These are phyloP conservation scores for Bombycilla garrulus DNA, from an alignment of 2,113 vertebrate species.

Conservation along the genomic window DNA sequence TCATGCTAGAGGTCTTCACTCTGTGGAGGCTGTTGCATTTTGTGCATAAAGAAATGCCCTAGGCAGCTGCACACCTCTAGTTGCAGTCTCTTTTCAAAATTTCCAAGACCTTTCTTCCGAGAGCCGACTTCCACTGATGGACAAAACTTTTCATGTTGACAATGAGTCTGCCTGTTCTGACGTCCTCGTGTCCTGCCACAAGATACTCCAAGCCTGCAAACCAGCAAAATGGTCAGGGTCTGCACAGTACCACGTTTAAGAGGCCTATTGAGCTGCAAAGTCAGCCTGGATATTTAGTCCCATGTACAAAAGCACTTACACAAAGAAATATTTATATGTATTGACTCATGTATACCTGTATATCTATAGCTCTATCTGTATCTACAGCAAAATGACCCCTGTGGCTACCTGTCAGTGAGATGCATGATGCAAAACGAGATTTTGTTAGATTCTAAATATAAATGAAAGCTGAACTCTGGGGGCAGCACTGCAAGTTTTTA, in stretches of 20 bases:
- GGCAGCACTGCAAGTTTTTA: not conserved
- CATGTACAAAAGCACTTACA: not conserved
- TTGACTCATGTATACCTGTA: not conserved
- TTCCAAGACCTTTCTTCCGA: slow-evolving; percentile 88
- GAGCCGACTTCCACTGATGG: slow-evolving; percentile 88
- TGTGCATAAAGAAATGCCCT: slow-evolving; percentile 50
- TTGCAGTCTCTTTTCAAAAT: slow-evolving; percentile 89
- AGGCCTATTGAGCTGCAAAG: not conserved
- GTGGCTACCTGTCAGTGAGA: not conserved
- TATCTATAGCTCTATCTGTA: not conserved
- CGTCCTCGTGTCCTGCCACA: slow-evolving; percentile 90
- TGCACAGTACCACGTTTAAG: not conserved
- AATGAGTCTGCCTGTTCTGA: slow-evolving; percentile 82
- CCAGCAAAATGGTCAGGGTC: not conserved
- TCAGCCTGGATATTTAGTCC: not conserved
- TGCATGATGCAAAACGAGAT: not conserved
- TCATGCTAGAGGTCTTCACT: slow-evolving; percentile 60
- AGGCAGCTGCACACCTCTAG: slow-evolving; percentile 45
- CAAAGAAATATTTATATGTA: not conserved
- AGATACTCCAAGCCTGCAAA: slow-evolving; percentile 89
- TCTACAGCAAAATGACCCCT: not conserved
- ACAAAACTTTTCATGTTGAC: slow-evolving; percentile 99
- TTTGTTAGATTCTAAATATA: not conserved
- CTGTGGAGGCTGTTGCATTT: slow-evolving; percentile 40
- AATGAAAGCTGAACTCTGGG: not conserved